phyloP scores from a whole-genome alignment of 1,140 invertebrate genomes.

The Acyrthosiphon pisum region DNA sequence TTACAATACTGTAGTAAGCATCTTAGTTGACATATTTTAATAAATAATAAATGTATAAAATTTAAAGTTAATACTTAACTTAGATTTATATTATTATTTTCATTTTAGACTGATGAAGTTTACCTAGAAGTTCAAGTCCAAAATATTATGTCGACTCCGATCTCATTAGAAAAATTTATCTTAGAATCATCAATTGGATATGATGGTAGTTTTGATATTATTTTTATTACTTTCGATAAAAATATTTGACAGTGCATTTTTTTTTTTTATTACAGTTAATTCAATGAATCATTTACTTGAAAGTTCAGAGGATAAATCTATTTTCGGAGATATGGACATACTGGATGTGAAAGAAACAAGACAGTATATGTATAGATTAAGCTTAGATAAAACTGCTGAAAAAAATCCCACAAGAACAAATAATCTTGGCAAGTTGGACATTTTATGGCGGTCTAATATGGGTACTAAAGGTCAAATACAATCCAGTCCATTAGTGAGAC shows the following conservation, averaged over 20 bases:
- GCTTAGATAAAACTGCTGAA: slow-evolving; percentile 75
- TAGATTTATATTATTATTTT: neutral
- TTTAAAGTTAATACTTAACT: neutral
- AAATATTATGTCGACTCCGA: slow-evolving; percentile 88
- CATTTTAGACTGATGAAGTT: slow-evolving; percentile 85
- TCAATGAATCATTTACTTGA: slow-evolving; percentile 47
- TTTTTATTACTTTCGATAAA: neutral
- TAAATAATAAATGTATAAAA: neutral
- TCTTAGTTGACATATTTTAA: neutral
- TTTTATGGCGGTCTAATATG: slow-evolving; percentile 95
- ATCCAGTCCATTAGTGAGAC: slow-evolving; percentile 91
- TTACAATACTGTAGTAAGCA: slow-evolving; percentile 42
- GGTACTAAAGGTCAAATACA: slow-evolving; percentile 94
- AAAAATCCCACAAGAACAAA: slow-evolving; percentile 81
- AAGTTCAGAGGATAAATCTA: slow-evolving; percentile 68
- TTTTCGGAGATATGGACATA: slow-evolving; percentile 86
- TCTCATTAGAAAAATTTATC: slow-evolving; percentile 90
- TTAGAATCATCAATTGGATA: slow-evolving; percentile 91
- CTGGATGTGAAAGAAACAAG: slow-evolving; percentile 79
- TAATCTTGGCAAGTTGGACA: slow-evolving; percentile 95
- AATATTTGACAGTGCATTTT: neutral
- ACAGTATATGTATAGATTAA: slow-evolving; percentile 92
- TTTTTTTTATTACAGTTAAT: neutral
- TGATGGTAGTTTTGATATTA: slow-evolving; percentile 66
- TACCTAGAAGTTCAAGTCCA: slow-evolving; percentile 97